Percentiles rank a stretch among this genome's conserved stretches.
phyloP scores from a whole-genome alignment of 2,113 vertebrate species.

The Oncorhynchus keta region DNA sequence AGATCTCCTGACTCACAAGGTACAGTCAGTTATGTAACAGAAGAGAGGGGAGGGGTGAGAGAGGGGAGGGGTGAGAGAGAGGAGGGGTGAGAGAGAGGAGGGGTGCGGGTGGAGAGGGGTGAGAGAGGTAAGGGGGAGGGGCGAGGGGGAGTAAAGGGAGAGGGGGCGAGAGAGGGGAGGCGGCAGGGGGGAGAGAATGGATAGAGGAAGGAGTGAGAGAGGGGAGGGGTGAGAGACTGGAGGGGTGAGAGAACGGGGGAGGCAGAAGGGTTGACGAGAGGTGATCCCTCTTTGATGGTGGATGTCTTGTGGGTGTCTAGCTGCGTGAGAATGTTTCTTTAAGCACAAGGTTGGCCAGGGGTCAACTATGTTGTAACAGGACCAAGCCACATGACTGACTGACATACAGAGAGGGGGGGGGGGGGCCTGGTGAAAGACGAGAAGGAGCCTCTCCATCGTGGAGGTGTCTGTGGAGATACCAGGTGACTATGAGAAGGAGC shows the following conservation, averaged over 20 bases:
- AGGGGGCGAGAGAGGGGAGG: too few species aligned
- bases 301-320: constrained; percentile 47
- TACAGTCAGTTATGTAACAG: constrained; percentile 62
- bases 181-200: background rate
- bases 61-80: too few species aligned
- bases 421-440: background rate
- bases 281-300: constrained; percentile 7
- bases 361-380: constrained; percentile 59
- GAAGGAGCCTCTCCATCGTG: background rate
- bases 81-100: too few species aligned
- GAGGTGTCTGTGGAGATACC: too few species aligned
- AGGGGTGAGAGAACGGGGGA: constrained; percentile 19
- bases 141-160: too few species aligned
- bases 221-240: constrained; percentile 37
- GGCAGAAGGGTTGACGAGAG: too few species aligned
- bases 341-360: constrained; percentile 38
- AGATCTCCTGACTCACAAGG: constrained; percentile 57
- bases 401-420: background rate
- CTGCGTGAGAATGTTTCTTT: constrained; percentile 38
- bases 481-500: too few species aligned
- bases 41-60: constrained; percentile 38
- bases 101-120: too few species aligned
- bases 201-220: constrained; percentile 34
- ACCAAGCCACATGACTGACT: constrained; percentile 2
- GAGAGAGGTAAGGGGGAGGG: too few species aligned